phyloP scores from a whole-genome alignment of 2,113 vertebrate genomes.

The Gallinago paraguaiae region DNA sequence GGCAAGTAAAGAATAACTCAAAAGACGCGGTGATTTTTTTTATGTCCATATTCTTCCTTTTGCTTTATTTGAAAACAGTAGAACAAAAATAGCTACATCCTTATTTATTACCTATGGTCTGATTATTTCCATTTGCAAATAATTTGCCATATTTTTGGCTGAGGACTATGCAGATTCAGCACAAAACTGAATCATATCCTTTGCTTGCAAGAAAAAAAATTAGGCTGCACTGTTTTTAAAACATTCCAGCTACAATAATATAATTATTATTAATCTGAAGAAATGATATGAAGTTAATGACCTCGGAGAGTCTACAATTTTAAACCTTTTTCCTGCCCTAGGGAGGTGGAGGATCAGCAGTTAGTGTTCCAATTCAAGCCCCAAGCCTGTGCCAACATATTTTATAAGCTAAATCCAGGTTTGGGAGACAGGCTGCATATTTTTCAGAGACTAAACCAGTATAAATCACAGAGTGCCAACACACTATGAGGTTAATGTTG shows the following conservation, averaged over 20 bases:
- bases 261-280: constrained; percentile 40
- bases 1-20: background rate
- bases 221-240: background rate
- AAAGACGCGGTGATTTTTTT: background rate
- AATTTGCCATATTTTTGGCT: background rate
- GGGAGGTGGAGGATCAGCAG: constrained; percentile 19
- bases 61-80: background rate
- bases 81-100: background rate
- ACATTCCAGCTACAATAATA: constrained; percentile 1
- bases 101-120: background rate
- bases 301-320: constrained; percentile 2
- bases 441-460: constrained; percentile 52
- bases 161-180: background rate
- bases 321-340: background rate
- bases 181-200: background rate
- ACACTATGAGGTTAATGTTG: constrained; percentile 59
- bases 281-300: constrained; percentile 1
- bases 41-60: background rate
- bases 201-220: background rate
- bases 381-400: constrained; percentile 20
- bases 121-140: constrained; percentile 27
- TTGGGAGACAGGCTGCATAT: constrained; percentile 46
- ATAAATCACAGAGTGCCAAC: constrained; percentile 56
- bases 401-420: constrained; percentile 55
- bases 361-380: background rate